Conservation (phyloP, 2,113 vertebrate species). For the Rattus norvegicus region DNA sequence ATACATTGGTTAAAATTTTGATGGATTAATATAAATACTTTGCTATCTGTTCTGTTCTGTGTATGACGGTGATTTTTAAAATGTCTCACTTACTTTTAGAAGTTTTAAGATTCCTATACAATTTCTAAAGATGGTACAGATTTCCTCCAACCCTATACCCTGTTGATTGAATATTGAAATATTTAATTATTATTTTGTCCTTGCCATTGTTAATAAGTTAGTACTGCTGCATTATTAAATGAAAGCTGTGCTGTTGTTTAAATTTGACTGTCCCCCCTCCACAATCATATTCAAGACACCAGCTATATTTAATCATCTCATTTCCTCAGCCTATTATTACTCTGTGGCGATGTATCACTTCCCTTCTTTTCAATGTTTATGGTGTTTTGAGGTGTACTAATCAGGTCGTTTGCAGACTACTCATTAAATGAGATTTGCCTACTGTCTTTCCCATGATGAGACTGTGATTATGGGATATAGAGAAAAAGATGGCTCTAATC, state of each 20-base stretch:
- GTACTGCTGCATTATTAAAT: not conserved
- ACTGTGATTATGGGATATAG: not conserved
- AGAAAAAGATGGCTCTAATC: not conserved
- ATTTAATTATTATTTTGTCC: not conserved
- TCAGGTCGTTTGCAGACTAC: not conserved
- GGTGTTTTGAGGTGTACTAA: not conserved
- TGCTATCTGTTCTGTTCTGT: not conserved
- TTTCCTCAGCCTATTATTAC: not conserved
- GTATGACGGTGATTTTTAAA: not conserved
- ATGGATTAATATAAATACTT: not conserved
- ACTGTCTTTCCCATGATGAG: not conserved
- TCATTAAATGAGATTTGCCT: not conserved
- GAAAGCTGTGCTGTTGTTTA: not conserved
- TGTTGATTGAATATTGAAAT: not conserved
- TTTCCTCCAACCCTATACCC: not conserved
- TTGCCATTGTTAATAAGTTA: not conserved
- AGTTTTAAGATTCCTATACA: not conserved
- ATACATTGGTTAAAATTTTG: not conserved
- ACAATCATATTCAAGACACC: not conserved
- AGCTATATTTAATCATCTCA: not conserved
- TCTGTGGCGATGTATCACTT: not conserved
- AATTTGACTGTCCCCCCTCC: not conserved
- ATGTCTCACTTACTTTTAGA: not conserved
- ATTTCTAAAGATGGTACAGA: not conserved
- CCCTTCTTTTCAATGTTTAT: not conserved